Base-by-base conservation (phyloP, 1,140 invertebrate species). In the Bombus fervidus region DNA sequence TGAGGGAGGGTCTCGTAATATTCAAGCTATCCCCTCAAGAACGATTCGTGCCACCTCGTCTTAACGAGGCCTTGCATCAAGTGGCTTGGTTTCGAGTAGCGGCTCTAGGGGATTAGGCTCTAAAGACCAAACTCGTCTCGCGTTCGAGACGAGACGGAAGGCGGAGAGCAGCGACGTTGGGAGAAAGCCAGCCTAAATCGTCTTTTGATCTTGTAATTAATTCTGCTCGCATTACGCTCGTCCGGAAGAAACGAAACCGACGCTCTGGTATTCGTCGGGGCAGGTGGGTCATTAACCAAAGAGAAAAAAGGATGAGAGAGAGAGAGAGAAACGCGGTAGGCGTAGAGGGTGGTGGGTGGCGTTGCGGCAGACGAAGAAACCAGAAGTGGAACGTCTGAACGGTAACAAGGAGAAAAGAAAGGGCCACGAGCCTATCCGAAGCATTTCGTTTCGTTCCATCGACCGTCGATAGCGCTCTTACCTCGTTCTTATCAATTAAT, bases 171-270 rank as follows among this genome's bases (percentile, higher is more conserved):
- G 9, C 59, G 47, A 64, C 37, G 81, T 15, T 34, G 71, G 72
- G 66, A 85, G 86, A 85, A 87, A 82, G 85, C 76, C 79, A 64
- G 59, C 76, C 86, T 87, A 87, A 90, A 90, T 90, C 80, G 86
- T 90, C 89, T 86, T 90, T 90, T 90, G 88, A 90, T 90, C 89
- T 90, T 53, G 82, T 87, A 78, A 90, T 90, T 90, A 90, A 90
- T 90, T 86, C 86, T 69, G 72, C 68, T 62, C 86, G 75, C 78
- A 72, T 83, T 86, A 83, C 69, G 78, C 64, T 37, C 53, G 39
- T 59, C 68, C 57, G n/a, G 79, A 82, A 78, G 71, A 83, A 81
- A 81, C 79, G 47, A 66, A 71, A 79, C 57, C 72, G 69, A 28
- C 18, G 59, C 3, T 59, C 64, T 81, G 47, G 73, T 41, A 64